phyloP scores from a whole-genome alignment of 2,113 vertebrate species.

The Chionomys nivalis region DNA sequence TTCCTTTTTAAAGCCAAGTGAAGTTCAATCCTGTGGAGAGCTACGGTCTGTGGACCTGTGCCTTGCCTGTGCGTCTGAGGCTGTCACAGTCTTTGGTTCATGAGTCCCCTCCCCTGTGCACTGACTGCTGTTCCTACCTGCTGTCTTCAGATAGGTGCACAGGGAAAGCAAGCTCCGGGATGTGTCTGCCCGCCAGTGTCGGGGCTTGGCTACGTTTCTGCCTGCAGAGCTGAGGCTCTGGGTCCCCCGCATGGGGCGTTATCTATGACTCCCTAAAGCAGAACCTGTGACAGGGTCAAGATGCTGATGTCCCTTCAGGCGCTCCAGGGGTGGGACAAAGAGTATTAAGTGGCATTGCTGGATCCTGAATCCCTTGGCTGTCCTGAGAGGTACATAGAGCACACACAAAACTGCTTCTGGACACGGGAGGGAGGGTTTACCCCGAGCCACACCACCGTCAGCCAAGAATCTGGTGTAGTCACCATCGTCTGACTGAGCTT shows the following conservation, averaged over 20 bases:
- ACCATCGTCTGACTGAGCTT: neutral
- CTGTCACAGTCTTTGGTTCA: rapidly evolving
- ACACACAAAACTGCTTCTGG: neutral
- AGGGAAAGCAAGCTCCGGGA: neutral
- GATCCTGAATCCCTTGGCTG: neutral
- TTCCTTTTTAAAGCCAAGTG: neutral
- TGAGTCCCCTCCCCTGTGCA: rapidly evolving
- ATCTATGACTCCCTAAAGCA: neutral
- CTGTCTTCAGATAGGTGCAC: neutral
- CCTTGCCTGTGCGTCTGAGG: rapidly evolving
- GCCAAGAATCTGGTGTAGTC: too few species aligned
- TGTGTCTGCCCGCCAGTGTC: rapidly evolving
- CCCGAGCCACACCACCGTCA: neutral
- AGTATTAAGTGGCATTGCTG: neutral
- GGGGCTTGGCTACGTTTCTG: neutral
- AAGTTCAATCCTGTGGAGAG: rapidly evolving
- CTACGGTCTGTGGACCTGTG: rapidly evolving
- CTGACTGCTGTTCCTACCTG: neutral
- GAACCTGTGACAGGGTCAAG: neutral
- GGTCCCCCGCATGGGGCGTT: neutral
- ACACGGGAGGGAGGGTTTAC: neutral
- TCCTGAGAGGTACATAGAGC: neutral
- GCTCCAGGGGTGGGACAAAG: too few species aligned
- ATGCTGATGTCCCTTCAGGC: neutral
- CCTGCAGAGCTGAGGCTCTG: neutral